Conservation (phyloP, 2,113 vertebrate species). For the Camelus dromedarius region DNA sequence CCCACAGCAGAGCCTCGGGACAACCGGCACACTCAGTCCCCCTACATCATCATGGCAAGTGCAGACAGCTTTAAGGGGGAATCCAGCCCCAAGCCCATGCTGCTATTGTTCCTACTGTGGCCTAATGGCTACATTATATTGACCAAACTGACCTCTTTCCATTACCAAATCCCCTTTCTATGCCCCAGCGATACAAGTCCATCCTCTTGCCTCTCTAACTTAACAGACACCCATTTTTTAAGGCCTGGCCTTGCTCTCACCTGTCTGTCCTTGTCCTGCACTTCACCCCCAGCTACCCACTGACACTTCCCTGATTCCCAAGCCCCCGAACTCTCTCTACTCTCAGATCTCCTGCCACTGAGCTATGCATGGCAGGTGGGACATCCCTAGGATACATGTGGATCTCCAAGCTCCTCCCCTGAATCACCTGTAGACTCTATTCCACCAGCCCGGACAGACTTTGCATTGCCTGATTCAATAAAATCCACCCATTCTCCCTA, state of each 20-base stretch:
- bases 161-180: slow-evolving; percentile 24
- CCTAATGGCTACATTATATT: background rate
- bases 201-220: background rate
- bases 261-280: background rate
- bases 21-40: background rate
- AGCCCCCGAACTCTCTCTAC: background rate
- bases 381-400: background rate
- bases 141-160: slow-evolving; percentile 10
- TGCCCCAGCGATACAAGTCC: background rate
- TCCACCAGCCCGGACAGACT: background rate
- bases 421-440: background rate
- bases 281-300: background rate
- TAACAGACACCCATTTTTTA: background rate
- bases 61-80: background rate
- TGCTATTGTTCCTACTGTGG: background rate
- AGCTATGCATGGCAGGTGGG: background rate
- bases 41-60: background rate
- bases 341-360: background rate
- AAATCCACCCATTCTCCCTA: background rate
- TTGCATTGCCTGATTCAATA: background rate
- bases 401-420: background rate
- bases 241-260: background rate
- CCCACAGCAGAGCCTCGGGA: background rate
- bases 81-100: background rate
- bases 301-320: background rate